Base-by-base conservation (phyloP, 2,113 vertebrate genomes). In the Zosterops lateralis region DNA sequence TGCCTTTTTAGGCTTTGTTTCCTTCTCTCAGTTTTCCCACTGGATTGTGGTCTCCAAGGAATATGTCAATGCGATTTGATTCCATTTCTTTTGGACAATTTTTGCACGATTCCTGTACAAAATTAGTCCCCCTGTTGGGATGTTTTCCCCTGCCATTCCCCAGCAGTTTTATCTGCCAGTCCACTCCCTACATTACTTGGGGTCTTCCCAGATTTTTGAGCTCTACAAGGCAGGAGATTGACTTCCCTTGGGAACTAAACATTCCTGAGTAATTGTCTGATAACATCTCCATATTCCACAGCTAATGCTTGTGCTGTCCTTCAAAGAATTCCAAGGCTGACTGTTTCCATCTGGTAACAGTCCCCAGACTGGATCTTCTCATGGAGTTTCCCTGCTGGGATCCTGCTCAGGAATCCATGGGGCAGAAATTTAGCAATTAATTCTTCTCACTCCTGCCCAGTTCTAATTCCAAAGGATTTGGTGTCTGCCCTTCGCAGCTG, bases 51-150 rank as follows among this genome's bases (percentile, higher is more conserved):
- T 40, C 14, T 58, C 14, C 29, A 58, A 81, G 18, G 19, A 70
- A 50, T 29, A 60, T 34, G 9, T 60, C 29, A 34, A 50, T 70
- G 24, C 15, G 6, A 15, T 60, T 70, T 60, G 45, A 70, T 50
- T 70, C 66, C 31, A 3, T 4, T 34, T 60, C 29, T 70, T 82
- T 34, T 70, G 78, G 24, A 70, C 31, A 70, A 34, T 40, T 58
- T 68, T 58, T 68, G 28, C n/a, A 40, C 0, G 0, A 68, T 22
- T 61, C 31, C 45, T 34, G 13, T 31, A 31, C 36, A 51, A 71
- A 71, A 44, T 0, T 0, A 36, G 45, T 5, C 25, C 6, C 14
- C 10, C 66, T 29, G 5, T 51, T 42, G 61, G 31, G 31, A 34
- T 51, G 20, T 7, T 51, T 68, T 34, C 5, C 54, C 19, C 15